Evolutionary conservation across 2,888 invertebrate genomes (phyloP).

Genomic region (Seira ritae): DNA sequence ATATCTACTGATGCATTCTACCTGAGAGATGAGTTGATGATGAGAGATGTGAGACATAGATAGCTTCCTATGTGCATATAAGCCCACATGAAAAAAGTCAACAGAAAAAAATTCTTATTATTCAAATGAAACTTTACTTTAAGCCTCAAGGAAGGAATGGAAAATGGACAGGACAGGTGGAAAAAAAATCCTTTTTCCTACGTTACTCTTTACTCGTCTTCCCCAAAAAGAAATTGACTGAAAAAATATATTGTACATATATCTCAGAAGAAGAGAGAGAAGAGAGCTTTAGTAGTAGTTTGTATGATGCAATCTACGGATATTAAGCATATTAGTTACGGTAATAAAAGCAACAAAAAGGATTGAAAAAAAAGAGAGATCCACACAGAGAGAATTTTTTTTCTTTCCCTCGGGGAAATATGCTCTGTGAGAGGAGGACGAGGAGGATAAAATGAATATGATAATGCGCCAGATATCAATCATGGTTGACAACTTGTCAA

Average conservation of each 20-base stretch:
- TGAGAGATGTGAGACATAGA: conserved; percentile 56
- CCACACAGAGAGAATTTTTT: no score
- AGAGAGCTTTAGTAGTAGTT: no score
- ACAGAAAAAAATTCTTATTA: neutral
- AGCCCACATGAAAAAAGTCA: conserved; percentile 45
- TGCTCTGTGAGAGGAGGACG: conserved; percentile 48
- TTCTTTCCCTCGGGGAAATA: conserved; percentile 37
- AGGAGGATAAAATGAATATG: conserved; percentile 63
- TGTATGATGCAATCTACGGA: conserved; percentile 24
- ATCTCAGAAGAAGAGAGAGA: no score
- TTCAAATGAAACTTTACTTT: no score
- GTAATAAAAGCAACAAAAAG: conserved; percentile 48
- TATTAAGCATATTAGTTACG: conserved; percentile 61
- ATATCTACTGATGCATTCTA: no score
- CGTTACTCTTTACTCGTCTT: neutral
- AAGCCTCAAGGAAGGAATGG: no score
- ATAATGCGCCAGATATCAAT: conserved; percentile 72
- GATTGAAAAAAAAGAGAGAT: conserved; percentile 16
- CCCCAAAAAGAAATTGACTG: no score
- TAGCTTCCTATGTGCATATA: conserved; percentile 50
- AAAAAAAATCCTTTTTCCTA: conserved; percentile 42
- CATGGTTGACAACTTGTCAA: conserved; percentile 72
- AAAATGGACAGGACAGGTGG: conserved; percentile 41
- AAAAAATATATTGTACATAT: no score
- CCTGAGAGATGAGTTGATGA: neutral